Percentiles rank a stretch among this genome's conserved stretches.
Conservation (phyloP, 2,113 vertebrate genomes). For the Neogobius melanostomus region DNA sequence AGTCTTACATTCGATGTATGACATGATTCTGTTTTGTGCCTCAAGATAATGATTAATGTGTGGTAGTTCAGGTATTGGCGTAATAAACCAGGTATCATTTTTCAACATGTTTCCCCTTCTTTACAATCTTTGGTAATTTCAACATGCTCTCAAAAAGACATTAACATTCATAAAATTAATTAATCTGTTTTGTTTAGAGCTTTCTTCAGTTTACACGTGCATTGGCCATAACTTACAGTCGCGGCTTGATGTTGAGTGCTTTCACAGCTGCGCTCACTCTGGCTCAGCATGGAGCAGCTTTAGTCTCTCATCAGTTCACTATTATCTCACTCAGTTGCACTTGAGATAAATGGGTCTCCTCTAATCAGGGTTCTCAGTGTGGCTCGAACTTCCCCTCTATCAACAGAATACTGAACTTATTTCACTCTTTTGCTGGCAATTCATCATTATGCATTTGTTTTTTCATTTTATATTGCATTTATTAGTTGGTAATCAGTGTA, state of each 20-base stretch:
- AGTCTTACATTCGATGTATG: no score
- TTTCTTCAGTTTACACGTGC: slow-evolving; percentile 17
- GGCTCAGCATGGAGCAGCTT: slow-evolving; percentile 28
- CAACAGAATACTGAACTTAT: slow-evolving; percentile 23
- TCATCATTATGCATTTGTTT: slow-evolving; percentile 10
- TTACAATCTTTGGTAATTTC: background rate
- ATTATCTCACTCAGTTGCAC: slow-evolving; percentile 53
- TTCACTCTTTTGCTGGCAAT: slow-evolving; percentile 31
- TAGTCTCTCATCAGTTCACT: slow-evolving; percentile 54
- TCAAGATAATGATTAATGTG: no score
- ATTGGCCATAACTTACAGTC: slow-evolving; percentile 1
- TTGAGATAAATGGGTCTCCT: slow-evolving; percentile 54
- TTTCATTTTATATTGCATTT: slow-evolving; percentile 27
- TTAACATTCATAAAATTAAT: slow-evolving; percentile 9
- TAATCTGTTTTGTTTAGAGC: slow-evolving; percentile 25
- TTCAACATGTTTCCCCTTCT: background rate
- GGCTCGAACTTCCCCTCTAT: background rate
- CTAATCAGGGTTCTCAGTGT: slow-evolving; percentile 26
- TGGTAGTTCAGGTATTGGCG: no score
- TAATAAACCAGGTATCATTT: no score
- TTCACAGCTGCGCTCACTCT: slow-evolving; percentile 41
- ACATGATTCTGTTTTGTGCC: no score
- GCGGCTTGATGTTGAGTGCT: slow-evolving; percentile 6
- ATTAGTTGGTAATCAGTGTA: background rate
- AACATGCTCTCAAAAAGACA: background rate